Base-by-base conservation (phyloP, 2,888 invertebrate species). In the Eupithecia dodoneata region DNA sequence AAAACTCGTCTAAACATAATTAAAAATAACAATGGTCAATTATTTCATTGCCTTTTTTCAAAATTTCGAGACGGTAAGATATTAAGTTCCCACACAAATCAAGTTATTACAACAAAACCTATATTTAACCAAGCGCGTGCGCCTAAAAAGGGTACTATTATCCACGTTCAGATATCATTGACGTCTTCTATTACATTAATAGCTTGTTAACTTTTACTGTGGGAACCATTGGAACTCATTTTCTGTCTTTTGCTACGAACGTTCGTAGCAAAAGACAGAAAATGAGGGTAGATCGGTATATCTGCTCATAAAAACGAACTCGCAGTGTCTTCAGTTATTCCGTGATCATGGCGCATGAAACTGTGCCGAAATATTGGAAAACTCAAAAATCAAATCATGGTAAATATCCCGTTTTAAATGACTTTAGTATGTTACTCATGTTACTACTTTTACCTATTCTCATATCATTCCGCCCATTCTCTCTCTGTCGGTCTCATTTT, bases 181-280 rank as follows among this genome's bases (percentile, higher is more conserved):
- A 71, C 75, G 45, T 78, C 79, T 78, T 72, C 47, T 59, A 74
- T 76, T 78, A 80, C 75, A 41, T 63, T 73, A 66, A 76, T 73
- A 71, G 71, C 74, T 73, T 70, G 69, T 71, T 76, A 69, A 76
- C 52, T 72, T 79, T 69, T 49, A 65, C 45, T 78, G 79, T 81
- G 81, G 76, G 79, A 81, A 81, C 42, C 66, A 30, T 42, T 41
- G 66, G 13, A 15, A 41, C 42, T n/a, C n/a, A n/a, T n/a, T n/a
- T n/a, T n/a, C n/a, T n/a, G n/a, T n/a, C n/a, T n/a, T n/a, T n/a
- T n/a, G n/a, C n/a, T n/a, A n/a, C n/a, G n/a, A n/a, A n/a, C n/a
- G n/a, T n/a, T n/a, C n/a, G n/a, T n/a, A n/a, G n/a, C n/a, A n/a
- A n/a, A n/a, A n/a, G n/a, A n/a, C n/a, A n/a, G n/a, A n/a, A n/a